Percentiles rank a stretch among this genome's conserved stretches.
phyloP scores from a whole-genome alignment of 2,113 vertebrate genomes.

The Orthonyx spaldingii region DNA sequence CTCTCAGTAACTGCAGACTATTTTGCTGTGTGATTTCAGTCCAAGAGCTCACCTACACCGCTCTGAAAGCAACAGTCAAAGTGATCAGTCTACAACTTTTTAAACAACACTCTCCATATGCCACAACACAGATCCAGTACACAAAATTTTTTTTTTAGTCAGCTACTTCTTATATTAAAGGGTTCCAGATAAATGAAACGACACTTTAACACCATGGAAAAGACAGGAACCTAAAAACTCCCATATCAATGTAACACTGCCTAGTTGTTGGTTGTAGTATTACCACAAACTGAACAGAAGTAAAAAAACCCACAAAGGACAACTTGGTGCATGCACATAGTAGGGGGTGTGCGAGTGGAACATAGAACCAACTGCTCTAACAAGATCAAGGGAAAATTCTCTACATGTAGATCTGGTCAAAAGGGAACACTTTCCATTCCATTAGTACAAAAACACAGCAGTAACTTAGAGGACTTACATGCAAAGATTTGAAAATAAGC shows the following conservation, averaged over 20 bases:
- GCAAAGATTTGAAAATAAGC: not conserved
- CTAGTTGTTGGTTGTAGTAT: not conserved
- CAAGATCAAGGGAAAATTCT: constrained; percentile 5
- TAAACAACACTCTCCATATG: not conserved
- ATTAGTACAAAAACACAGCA: not conserved
- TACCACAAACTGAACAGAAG: not conserved
- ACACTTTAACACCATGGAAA: not conserved
- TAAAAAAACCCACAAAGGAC: not conserved
- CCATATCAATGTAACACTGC: not conserved
- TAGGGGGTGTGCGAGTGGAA: not conserved
- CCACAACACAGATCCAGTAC: not conserved
- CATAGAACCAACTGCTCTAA: not conserved
- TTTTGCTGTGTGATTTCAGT: not conserved
- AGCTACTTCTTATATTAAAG: not conserved
- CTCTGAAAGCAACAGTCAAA: not conserved
- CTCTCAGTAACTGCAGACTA: not conserved
- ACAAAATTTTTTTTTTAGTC: not conserved
- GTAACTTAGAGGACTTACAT: not conserved
- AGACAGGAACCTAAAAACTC: not conserved
- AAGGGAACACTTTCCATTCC: not conserved
- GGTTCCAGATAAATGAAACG: not conserved
- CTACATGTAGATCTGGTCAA: not conserved
- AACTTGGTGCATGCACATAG: not conserved
- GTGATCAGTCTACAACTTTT: not conserved
- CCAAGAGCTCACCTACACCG: not conserved